Percentiles rank a stretch among this genome's conserved stretches.
Evolutionary conservation across 2,113 vertebrate species (phyloP).

Genomic region (Bubalus kerabau): DNA sequence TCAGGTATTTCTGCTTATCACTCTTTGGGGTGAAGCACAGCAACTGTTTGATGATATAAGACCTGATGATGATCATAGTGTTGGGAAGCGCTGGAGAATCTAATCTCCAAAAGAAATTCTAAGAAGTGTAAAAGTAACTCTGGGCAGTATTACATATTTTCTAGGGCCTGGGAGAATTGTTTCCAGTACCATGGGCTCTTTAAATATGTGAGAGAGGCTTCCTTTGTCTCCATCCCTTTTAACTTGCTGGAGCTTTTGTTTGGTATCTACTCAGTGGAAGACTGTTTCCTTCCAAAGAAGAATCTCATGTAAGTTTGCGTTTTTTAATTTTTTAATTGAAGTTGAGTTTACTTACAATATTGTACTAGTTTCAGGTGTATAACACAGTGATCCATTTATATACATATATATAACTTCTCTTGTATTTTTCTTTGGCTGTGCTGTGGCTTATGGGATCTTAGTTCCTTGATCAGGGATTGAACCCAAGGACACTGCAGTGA

Average conservation of each 20-base stretch:
- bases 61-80: background rate
- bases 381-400: background rate
- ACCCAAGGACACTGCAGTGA: background rate
- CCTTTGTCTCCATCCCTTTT: background rate
- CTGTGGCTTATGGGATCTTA: background rate
- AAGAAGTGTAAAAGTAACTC: background rate
- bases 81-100: background rate
- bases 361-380: background rate
- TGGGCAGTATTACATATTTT: background rate
- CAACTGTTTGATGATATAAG: background rate
- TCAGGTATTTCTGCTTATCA: background rate
- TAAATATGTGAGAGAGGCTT: background rate
- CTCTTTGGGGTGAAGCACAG: background rate
- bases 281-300: background rate
- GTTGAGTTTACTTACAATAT: background rate
- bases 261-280: background rate
- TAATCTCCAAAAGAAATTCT: background rate
- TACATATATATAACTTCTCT: background rate
- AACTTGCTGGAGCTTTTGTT: background rate
- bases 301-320: slow-evolving; percentile 10
- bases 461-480: background rate
- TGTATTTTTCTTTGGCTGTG: background rate
- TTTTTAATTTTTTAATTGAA: background rate
- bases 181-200: background rate
- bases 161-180: background rate